Base-by-base conservation (phyloP, 2,113 vertebrate genomes). In the Sceloporus tristichus region DNA sequence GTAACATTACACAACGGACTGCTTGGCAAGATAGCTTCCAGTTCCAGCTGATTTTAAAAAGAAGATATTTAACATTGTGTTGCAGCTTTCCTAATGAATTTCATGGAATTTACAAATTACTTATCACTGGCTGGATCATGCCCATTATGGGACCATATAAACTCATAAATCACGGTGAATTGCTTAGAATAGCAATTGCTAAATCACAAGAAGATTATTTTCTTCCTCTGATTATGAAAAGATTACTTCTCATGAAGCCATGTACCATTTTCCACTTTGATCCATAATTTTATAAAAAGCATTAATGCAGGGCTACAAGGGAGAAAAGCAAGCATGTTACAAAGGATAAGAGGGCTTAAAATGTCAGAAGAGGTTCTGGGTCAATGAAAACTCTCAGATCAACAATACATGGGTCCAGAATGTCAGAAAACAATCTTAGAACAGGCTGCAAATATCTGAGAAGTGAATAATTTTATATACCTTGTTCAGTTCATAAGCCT, bases 391-490 rank as follows among this genome's bases (percentile, higher is more conserved):
- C n/a, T 56, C 70, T 88, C 78, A 80, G 59, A 87, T 87, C 80
- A 14, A 79, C 56, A 48, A 81, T 71, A 79, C 25, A 66, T 81
- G 68, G 11, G 48, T 42, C 71, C 29, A 54, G 38, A 85, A 87
- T 84, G 38, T 74, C 88, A 68, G 66, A 85, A 87, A 62, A 74
- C 54, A 83, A 82, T 80, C 56, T 87, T 29, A 34, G 16, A 66
- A 70, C 13, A 59, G 87, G 82, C 42, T 84, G 89, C 73, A 94
- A 93, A 82, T 89, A 91, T 88, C 84, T 91, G 54, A 38, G 92
- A 90, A 48, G 66, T 88, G 68, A 16, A 18, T 88, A 90, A 88
- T 91, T 91, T 90, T 92, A 92, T 91, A 88, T 88, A 62, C n/a
- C 88, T 87, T 85, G 21, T 82, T 90, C 91, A 85, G 8, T 84